These are phyloP conservation scores for Tineola bisselliella DNA, from an alignment of 2,888 invertebrate genomes.

Conservation along the genomic window DNA sequence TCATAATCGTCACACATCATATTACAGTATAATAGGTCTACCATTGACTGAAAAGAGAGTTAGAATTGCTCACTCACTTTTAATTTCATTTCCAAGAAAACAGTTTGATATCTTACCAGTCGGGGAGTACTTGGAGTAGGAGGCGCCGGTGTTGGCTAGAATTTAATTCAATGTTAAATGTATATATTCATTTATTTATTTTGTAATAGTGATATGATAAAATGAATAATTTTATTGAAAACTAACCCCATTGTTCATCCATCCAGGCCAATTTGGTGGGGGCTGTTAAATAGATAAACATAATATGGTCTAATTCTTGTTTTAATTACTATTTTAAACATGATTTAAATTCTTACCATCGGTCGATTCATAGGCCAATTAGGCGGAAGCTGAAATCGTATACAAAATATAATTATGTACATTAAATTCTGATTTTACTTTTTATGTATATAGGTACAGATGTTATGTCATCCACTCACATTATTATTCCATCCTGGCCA, in stretches of 20 bases:
- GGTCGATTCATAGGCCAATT: not conserved
- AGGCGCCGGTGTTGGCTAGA: not conserved
- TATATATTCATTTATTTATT: too few species aligned
- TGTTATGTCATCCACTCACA: too few species aligned
- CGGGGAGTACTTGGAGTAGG: not conserved
- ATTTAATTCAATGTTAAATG: too few species aligned
- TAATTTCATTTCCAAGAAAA: not conserved
- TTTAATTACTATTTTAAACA: not conserved
- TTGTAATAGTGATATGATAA: too few species aligned
- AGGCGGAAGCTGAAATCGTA: not conserved
- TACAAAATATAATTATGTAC: too few species aligned
- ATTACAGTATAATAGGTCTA: conserved; percentile 25
- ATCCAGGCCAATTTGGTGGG: conserved; percentile 5
- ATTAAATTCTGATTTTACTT: too few species aligned
- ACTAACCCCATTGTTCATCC: not conserved
- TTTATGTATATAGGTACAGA: too few species aligned
- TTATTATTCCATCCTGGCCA: conserved; percentile 5
- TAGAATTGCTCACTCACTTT: not conserved
- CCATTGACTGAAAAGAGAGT: not conserved
- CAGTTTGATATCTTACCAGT: not conserved
- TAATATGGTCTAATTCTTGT: not conserved
- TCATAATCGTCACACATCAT: conserved; percentile 37
- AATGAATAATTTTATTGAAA: not conserved
- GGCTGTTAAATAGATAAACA: not conserved
- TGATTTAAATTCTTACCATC: not conserved